These are phyloP conservation scores for Teleogryllus occipitalis DNA, from an alignment of 1,140 invertebrate species.

Conservation along the genomic window DNA sequence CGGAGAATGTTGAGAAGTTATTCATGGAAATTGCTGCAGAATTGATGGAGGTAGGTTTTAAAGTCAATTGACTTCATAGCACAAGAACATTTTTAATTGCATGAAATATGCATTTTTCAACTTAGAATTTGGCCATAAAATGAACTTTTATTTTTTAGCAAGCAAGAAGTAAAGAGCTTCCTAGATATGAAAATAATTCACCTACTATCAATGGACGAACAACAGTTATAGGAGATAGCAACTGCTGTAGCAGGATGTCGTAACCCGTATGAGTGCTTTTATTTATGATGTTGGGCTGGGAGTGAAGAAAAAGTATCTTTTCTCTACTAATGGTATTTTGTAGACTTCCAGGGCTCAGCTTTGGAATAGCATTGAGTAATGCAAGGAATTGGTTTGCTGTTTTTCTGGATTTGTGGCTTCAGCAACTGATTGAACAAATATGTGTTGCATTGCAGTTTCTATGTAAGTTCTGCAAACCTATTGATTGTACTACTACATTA, in stretches of 20 bases:
- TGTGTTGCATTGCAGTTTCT: not conserved
- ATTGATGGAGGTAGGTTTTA: conserved; percentile 63
- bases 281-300: not conserved
- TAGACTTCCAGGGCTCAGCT: not conserved
- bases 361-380: not conserved
- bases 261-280: not conserved
- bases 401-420: not conserved
- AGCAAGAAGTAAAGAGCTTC: conserved; percentile 66
- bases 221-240: conserved; percentile 54
- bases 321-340: not conserved
- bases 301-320: not conserved
- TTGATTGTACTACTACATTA: not conserved
- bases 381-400: not conserved
- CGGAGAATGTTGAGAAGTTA: conserved; percentile 92
- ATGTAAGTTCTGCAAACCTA: not conserved
- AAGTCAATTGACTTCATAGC: not conserved
- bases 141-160: conserved; percentile 41
- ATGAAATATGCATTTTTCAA: too few relatives aligned
- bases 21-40: conserved; percentile 94
- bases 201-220: conserved; percentile 63
- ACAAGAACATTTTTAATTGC: too few relatives aligned
- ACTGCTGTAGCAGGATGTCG: conserved; percentile 47
- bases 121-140: too few relatives aligned
- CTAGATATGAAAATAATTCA: conserved; percentile 59
- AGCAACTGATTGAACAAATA: not conserved